Percentiles rank a stretch among this genome's conserved stretches.
phyloP scores from a whole-genome alignment of 2,113 vertebrate species.

The Lynx canadensis region DNA sequence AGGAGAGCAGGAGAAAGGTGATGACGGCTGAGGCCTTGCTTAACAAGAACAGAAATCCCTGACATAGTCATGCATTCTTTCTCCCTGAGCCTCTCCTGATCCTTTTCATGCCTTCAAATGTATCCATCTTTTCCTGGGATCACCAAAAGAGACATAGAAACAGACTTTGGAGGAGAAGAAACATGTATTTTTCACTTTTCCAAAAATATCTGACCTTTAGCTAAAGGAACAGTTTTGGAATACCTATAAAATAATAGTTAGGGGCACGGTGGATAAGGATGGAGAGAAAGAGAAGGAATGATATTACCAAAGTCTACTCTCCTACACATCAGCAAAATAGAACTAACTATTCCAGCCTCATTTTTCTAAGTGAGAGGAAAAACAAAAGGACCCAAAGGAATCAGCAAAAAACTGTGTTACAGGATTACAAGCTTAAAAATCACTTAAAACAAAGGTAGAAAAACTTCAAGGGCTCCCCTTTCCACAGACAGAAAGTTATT shows the following conservation, averaged over 20 bases:
- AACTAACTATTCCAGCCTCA: not conserved
- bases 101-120: not conserved
- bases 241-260: not conserved
- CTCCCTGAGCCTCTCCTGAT: not conserved
- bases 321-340: not conserved
- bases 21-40: not conserved
- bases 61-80: not conserved
- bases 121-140: not conserved
- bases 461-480: not conserved
- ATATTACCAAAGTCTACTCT: not conserved
- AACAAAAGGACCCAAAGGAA: not conserved
- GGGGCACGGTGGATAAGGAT: not conserved
- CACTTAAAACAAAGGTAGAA: not conserved
- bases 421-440: not conserved
- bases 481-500: not conserved
- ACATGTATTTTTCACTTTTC: not conserved
- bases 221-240: not conserved
- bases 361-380: not conserved
- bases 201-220: constrained; percentile 30
- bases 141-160: not conserved
- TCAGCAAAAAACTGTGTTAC: not conserved
- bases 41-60: not conserved
- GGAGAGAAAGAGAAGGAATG: not conserved
- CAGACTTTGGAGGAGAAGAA: not conserved
- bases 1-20: not conserved